Percentiles rank a stretch among this genome's conserved stretches.
These are phyloP conservation scores for Sparus aurata DNA, from an alignment of 2,797 vertebrate genomes.

Conservation along the genomic window DNA sequence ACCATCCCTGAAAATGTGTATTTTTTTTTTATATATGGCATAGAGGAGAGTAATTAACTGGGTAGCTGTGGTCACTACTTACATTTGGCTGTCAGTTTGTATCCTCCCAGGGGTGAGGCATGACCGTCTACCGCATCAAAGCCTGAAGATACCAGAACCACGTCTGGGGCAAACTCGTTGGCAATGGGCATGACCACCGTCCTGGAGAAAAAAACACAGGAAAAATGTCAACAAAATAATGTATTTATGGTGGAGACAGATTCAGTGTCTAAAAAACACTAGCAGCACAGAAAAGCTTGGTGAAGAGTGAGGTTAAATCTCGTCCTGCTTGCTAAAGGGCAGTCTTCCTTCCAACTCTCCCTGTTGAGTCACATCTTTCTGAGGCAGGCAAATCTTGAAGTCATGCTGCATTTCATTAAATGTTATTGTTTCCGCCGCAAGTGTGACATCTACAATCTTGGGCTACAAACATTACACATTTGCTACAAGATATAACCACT, in stretches of 20 bases:
- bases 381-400: not conserved
- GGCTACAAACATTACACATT: not conserved
- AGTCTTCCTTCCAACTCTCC: not conserved
- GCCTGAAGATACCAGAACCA: conserved; percentile 96
- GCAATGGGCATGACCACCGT: conserved; percentile 97
- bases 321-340: not conserved
- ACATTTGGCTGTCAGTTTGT: conserved; percentile 95
- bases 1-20: conserved; percentile 6
- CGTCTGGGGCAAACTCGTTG: conserved; percentile 93
- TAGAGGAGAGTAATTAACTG: not conserved
- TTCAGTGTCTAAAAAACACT: conserved; percentile 6
- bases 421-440: conserved; percentile 1
- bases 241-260: conserved; percentile 12
- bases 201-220: conserved; percentile 72
- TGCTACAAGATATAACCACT: not conserved
- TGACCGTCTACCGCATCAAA: conserved; percentile 97
- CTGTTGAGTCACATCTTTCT: not conserved
- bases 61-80: conserved; percentile 73
- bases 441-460: not conserved
- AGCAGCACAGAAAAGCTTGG: not conserved
- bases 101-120: conserved; percentile 93
- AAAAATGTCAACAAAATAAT: conserved; percentile 7
- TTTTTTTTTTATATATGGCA: too few species aligned
- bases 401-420: not conserved
- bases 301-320: conserved; percentile 13